Evolutionary conservation across 2,113 vertebrate genomes (phyloP), one percentile per base, ranked within the genome.

Genomic region (Heliornis fulica): DNA sequence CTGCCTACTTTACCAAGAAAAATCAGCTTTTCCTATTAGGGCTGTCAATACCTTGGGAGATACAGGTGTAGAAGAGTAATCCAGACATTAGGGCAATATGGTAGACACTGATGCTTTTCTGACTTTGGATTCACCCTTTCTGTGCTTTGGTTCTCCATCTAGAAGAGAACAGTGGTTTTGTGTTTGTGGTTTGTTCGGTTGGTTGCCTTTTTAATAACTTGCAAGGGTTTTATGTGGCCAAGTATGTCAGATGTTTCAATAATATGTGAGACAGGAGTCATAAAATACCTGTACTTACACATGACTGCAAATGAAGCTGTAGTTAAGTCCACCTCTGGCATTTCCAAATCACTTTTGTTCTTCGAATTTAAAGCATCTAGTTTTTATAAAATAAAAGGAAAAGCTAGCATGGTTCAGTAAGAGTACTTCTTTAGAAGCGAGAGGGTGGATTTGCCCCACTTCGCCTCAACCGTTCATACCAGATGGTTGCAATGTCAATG

Each of bases 401-500:
- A 93, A 88, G 70, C 40, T 80, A 74, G 32, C 36, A 88, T 45
- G 56, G 68, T 64, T 95, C 51, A 71, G 72, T 75, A 64, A 66
- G 45, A 96, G 72, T 40, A 84, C 56, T 89, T 83, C 90, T 90
- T 87, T 36, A 92, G 80, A 90, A 94, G 76, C 93, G 95, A 76
- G 86, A 93, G 94, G 86, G 76, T 94, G 83, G 94, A 94, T 94
- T 83, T 95, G 93, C 90, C 96, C 96, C 93, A 87, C 80, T 96
- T 96, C 76, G 25, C 90, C 75, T 60, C 83, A 92, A 95, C 54
- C n/a, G 11, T n/a, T 92, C 2, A 0, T 78, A 94, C 88, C 93
- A 96, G 96, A 97, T 96, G 96, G 96, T 92, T 95, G 95, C 94
- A 97, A 96, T 97, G 94, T 96, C 96, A 96, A n/a, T 40, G 72